Evolutionary conservation across 2,888 invertebrate genomes (phyloP), one percentile per base, ranked within the genome.

Genomic region (Ornithoptera priamus): DNA sequence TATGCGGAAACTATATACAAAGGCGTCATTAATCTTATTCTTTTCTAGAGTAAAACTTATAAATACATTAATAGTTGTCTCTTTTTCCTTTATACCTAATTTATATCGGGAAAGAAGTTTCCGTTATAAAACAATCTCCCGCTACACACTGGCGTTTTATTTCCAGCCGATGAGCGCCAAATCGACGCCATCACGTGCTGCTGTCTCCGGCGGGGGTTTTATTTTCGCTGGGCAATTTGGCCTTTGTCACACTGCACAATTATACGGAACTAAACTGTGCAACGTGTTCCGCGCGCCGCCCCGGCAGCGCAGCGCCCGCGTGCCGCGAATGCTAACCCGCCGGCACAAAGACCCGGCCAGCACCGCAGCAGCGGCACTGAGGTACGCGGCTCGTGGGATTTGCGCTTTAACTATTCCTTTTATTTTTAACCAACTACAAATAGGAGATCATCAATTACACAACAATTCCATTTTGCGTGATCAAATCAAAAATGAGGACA

Each of bases 221-320:
- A 60, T 61, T 67, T 65, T 62, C 71, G 62, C 65, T 24, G 65
- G 57, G 60, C 60, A 63, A 64, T 69, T 67, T 65, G 57, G 57
- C 58, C 64, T 69, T 65, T 67, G 67, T 72, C 63, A 61, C 59
- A 46, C 60, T 46, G 57, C 58, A 64, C 63, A 67, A 72, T 69
- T 71, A 62, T 68, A 60, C 46, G 63, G 71, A 69, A 46, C 79
- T 79, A 82, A 83, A 85, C 81, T 80, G 81, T 78, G 82, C 83
- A 81, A 78, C 79, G 75, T 82, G 85, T 83, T 83, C 85, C 85
- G 86, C 83, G 81, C 18, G 17, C 10, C 17, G 17, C 84, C 83
- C 83, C 85, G 85, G 86, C 83, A 80, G 53, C 53, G 17, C 65
- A n/a, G 62, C 60, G 69, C 4, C 50, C 22, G 69, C 73, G 73